A percentile compares a stretch with the other conserved stretches of the same genome.
phyloP scores from a whole-genome alignment of 2,113 vertebrate genomes.

The Carollia perspicillata region DNA sequence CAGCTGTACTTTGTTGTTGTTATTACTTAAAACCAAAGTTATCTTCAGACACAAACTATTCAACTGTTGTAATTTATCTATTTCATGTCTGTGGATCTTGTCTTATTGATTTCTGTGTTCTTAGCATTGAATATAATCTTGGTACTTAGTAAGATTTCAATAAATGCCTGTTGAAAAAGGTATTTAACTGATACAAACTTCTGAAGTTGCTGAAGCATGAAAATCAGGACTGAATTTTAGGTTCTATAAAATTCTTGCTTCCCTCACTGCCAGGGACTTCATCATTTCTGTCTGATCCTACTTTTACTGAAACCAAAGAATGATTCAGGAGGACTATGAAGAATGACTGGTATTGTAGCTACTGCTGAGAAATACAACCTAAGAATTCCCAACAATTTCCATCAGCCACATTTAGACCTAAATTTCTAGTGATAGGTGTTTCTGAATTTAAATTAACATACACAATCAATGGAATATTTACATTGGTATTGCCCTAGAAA shows the following conservation, averaged over 20 bases:
- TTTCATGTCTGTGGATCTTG: neutral
- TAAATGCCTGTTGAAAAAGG: neutral
- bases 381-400: neutral
- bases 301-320: neutral
- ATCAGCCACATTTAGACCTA: neutral
- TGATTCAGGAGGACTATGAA: neutral
- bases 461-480: neutral
- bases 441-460: neutral
- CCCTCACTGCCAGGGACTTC: neutral
- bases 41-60: neutral
- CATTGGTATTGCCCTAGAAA: neutral
- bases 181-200: neutral
- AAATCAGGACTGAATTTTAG: neutral
- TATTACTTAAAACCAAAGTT: neutral
- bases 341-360: neutral
- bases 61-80: neutral
- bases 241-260: neutral
- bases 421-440: neutral
- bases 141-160: neutral
- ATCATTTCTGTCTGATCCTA: neutral
- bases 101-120: neutral
- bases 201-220: neutral
- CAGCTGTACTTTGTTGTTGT: neutral
- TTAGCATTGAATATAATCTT: neutral
- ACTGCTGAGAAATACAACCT: neutral